phyloP scores from a whole-genome alignment of 1,140 invertebrate genomes.

The Drosophila pallidifrons region DNA sequence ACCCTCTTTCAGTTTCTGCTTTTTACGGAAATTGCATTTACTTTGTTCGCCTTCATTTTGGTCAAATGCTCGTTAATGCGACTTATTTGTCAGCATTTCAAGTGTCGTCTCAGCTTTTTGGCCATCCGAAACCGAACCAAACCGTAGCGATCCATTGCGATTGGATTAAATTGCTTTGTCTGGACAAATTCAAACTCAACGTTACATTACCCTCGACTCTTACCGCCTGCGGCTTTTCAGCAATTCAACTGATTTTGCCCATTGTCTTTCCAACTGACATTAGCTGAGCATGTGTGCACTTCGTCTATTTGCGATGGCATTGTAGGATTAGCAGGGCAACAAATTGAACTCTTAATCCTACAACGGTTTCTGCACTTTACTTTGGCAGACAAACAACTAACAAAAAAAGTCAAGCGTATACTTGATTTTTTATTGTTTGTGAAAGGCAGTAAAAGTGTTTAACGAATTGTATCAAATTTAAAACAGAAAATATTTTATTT shows the following conservation, averaged over 20 bases:
- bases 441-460: too few relatives aligned
- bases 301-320: conserved; percentile 1
- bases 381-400: not conserved
- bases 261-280: conserved; percentile 1
- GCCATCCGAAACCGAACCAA: too few relatives aligned
- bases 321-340: not conserved
- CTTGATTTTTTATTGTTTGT: not conserved
- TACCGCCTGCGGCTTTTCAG: conserved; percentile 22
- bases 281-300: conserved; percentile 4
- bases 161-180: conserved; percentile 69
- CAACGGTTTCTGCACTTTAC: not conserved
- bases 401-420: not conserved
- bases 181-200: conserved; percentile 22
- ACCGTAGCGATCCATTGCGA: conserved; percentile 9
- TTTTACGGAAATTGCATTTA: conserved; percentile 63
- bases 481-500: too few relatives aligned
- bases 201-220: conserved; percentile 5
- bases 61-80: conserved; percentile 69
- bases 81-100: conserved; percentile 78
- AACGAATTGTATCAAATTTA: too few relatives aligned
- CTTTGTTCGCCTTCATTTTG: conserved; percentile 55
- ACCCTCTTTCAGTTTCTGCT: not conserved
- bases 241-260: conserved; percentile 59
- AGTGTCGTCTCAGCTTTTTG: conserved; percentile 60
- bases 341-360: not conserved